Evolutionary conservation across 2,113 vertebrate genomes (phyloP), one percentile per base, ranked within the genome.

Genomic region (Engystomops pustulosus): DNA sequence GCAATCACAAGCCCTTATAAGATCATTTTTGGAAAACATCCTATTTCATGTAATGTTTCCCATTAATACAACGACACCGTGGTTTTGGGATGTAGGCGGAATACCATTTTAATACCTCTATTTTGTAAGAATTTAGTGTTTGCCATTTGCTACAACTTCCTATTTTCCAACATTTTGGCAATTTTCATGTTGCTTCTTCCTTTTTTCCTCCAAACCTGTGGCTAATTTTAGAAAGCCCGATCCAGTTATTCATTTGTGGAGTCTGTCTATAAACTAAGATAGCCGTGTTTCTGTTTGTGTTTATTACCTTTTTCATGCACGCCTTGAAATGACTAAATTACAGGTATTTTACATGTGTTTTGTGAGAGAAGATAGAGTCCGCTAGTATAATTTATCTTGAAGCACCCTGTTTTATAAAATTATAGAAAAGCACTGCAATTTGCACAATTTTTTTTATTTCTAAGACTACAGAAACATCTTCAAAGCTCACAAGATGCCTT

Each of bases 381-480:
- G 90, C 93, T 95, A 92, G 95, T 95, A 93, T 97, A 96, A 98
- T 96, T 96, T 95, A 92, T 95, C 93, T 95, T 92, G 91, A 97
- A 96, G 86, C 88, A 94, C 90, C 90, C 86, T 92, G 92, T 90
- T 94, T 92, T 92, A 93, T 86, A 91, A 96, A 98, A 97, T 97
- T 95, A 96, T 89, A 95, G 95, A 98, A 98, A 98, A 98, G 91
- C 95, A 95, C 93, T 87, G 95, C 95, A 96, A 98, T 98, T 98
- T 99, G 88, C 92, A 93, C 88, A 91, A 84, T 93, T 95, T 95
- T 92, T 83, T 93, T 92, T 89, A 92, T 94, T 95, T 95, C 87
- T 90, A 90, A 88, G 92, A 93, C 89, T 94, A 88, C 90, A 87
- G 85, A 79, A 89, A 91, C 94, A 93, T 97, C 93, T 99, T 98